These are phyloP conservation scores for Mythimna lalbum DNA, from an alignment of 2,888 invertebrate genomes.

Conservation along the genomic window DNA sequence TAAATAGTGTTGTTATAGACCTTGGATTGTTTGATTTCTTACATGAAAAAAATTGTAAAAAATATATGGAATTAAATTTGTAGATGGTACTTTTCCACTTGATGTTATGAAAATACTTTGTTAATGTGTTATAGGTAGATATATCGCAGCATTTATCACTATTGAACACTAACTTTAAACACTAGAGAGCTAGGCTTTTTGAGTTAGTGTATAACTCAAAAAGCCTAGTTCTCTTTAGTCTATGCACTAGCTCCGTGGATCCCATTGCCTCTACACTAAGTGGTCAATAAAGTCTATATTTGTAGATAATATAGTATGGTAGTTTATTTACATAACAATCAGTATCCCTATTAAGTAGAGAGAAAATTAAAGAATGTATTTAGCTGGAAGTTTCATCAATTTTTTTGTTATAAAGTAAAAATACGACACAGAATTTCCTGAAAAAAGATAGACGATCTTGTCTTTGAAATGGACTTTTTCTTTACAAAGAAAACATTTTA, in stretches of 20 bases:
- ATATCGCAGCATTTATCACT: too few species aligned
- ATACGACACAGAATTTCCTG: conserved; percentile 68
- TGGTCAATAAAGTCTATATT: too few species aligned
- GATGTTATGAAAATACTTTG: too few species aligned
- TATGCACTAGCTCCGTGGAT: too few species aligned
- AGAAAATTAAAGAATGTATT: conserved; percentile 26
- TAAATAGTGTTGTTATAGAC: conserved; percentile 4
- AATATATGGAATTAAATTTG: background rate
- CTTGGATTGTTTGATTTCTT: conserved; percentile 21
- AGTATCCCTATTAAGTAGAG: conserved; percentile 23
- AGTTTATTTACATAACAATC: conserved; percentile 14
- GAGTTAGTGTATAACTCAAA: too few species aligned
- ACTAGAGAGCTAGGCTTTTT: too few species aligned
- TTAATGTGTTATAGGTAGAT: too few species aligned
- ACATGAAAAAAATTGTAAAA: background rate
- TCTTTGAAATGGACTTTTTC: conserved; percentile 83
- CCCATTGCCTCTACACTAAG: too few species aligned
- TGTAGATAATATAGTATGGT: background rate
- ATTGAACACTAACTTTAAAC: too few species aligned
- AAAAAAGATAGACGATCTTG: conserved; percentile 79
- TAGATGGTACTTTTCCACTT: too few species aligned
- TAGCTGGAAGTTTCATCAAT: conserved; percentile 47
- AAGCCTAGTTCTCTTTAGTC: too few species aligned
- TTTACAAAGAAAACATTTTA: conserved; percentile 85
- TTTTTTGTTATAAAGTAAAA: conserved; percentile 61